Base-by-base conservation (phyloP, 1,140 invertebrate species). In the Drosophila auraria region DNA sequence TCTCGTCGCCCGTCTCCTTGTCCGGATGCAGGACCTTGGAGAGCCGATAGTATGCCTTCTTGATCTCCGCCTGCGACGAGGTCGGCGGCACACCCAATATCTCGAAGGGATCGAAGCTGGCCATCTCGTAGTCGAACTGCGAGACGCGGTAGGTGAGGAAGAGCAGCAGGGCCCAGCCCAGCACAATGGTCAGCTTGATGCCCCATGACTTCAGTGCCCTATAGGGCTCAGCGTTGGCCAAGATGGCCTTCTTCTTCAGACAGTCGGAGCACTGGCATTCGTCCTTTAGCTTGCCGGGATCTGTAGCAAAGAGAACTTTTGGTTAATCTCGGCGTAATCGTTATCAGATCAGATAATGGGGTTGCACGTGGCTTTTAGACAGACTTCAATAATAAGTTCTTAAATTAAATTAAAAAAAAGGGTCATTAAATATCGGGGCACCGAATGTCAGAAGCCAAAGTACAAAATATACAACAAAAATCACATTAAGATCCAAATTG, bases 91-190 rank as follows among this genome's bases (percentile, higher is more conserved):
- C 95, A 59, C 96, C 96, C 33, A 99, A 94, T 91, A 99, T 99
- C 94, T 98, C 97, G 94, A 98, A 99, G 1, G 99, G 99, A 95
- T 99, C 99, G 95, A 99, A 99, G 93, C 99, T 99, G 17, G 98
- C 97, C 95, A 98, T 97, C 94, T 99, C 98, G 94, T 99, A 98
- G 92, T 99, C 98, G 94, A 99, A 98, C 93, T 99, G 97, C 0
- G 98, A 98, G 9, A 99, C 98, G 95, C 99, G 99, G 93, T 99
- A 99, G 2, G 97, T 97, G 63, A 99, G 94, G 56, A 98, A 95
- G 49, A 96, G 94, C 89, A 99, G 95, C 27, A 98, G 92, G 6
- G 96, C 93, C 99, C 99, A 99, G 65, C 98, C 98, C 77, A 96
- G 92, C 33, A 98, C 94, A 36, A 99, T 95, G 25, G 94, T 92